phyloP scores from a whole-genome alignment of 2,113 vertebrate species.

The Hemicordylus capensis region DNA sequence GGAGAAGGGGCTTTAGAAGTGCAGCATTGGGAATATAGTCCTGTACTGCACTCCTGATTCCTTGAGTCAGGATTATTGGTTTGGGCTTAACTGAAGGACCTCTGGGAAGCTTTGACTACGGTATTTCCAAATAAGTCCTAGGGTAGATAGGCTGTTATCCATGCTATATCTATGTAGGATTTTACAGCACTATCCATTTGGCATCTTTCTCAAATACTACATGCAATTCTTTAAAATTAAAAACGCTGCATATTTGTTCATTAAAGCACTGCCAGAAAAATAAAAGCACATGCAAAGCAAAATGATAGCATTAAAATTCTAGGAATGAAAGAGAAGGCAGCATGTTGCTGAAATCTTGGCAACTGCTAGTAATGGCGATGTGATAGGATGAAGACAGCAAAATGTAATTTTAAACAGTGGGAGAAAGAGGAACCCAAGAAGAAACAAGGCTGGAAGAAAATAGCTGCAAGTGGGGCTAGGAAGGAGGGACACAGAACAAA shows the following conservation, averaged over 20 bases:
- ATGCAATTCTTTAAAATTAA: background rate
- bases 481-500: background rate
- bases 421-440: background rate
- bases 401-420: slow-evolving; percentile 32
- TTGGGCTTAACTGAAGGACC: too few species aligned
- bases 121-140: background rate
- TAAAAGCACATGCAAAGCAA: background rate
- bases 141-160: background rate
- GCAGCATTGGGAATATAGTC: background rate
- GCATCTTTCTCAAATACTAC: background rate
- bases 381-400: slow-evolving; percentile 4
- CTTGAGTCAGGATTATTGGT: background rate
- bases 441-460: background rate
- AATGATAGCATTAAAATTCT: background rate
- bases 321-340: background rate
- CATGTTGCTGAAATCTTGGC: background rate
- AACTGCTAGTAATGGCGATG: background rate
- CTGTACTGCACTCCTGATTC: background rate
- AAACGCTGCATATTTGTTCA: background rate
- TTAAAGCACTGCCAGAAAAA: background rate
- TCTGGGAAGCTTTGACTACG: background rate
- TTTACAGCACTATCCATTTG: background rate
- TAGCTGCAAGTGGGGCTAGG: background rate
- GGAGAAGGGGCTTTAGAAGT: background rate
- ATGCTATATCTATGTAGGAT: background rate